Conservation (phyloP, 2,113 vertebrate species). For the Penelope pileata region DNA sequence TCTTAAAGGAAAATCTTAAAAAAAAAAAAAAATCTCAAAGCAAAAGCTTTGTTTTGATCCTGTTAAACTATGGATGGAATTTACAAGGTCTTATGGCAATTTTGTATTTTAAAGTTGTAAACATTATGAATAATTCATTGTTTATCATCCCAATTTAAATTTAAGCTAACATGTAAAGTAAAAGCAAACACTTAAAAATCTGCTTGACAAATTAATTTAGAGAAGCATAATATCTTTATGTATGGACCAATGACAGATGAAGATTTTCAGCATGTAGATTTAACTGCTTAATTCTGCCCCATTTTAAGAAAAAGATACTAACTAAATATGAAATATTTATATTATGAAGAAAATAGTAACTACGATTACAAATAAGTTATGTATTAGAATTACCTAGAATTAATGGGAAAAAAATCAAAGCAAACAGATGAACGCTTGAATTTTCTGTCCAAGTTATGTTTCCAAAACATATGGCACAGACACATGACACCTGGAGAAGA, state of each 20-base stretch:
- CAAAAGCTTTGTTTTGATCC: background rate
- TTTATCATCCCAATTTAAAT: background rate
- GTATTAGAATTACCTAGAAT: background rate
- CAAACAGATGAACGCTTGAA: background rate
- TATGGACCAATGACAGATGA: background rate
- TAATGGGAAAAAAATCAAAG: background rate
- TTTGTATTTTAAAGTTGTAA: background rate
- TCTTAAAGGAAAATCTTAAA: background rate
- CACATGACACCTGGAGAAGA: too few relatives aligned
- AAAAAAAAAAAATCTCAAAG: too few relatives aligned
- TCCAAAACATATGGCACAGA: too few relatives aligned
- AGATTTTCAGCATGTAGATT: background rate
- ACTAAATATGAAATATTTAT: background rate
- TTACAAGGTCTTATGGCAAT: background rate
- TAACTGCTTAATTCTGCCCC: background rate
- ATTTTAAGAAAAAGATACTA: background rate
- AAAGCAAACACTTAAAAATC: background rate
- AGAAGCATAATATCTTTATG: background rate
- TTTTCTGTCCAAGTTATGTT: background rate
- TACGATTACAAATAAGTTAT: background rate
- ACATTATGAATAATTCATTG: background rate
- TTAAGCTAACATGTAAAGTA: background rate
- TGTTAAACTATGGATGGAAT: background rate
- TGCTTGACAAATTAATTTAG: background rate
- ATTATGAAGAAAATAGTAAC: background rate